Evolutionary conservation across 2,113 vertebrate species (phyloP).

Genomic region (Mus spicilegus): DNA sequence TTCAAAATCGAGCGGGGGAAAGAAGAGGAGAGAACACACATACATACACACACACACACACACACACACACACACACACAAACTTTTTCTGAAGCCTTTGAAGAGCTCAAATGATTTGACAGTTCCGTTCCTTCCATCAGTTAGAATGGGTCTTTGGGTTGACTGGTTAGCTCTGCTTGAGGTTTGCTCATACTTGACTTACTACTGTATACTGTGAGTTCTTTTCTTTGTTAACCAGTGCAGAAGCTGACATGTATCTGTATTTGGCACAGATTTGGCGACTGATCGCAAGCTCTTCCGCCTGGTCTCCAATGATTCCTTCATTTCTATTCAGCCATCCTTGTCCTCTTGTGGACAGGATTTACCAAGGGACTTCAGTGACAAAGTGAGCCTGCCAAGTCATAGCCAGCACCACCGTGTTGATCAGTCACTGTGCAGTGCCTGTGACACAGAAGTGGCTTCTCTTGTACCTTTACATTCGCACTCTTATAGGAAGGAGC

Average conservation of each 20-base stretch:
- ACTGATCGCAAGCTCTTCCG: constrained; percentile 96
- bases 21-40: not conserved
- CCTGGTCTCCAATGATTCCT: constrained; percentile 97
- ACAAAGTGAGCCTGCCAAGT: constrained; percentile 89
- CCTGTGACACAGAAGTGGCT: constrained; percentile 92
- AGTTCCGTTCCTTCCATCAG: constrained; percentile 48
- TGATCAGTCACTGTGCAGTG: constrained; percentile 91
- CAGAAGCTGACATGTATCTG: constrained; percentile 54
- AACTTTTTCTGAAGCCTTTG: constrained; percentile 2
- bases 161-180: constrained; percentile 3
- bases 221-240: constrained; percentile 60
- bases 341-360: constrained; percentile 95
- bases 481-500: constrained; percentile 96
- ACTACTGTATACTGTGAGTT: constrained; percentile 58
- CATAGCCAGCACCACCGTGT: constrained; percentile 91
- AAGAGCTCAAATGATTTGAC: constrained; percentile 22
- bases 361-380: constrained; percentile 90
- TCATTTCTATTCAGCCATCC: constrained; percentile 97
- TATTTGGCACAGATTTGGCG: constrained; percentile 91
- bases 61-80: not conserved
- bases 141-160: constrained; percentile 56
- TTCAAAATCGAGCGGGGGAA: not conserved
- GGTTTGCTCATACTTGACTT: constrained; percentile 59
- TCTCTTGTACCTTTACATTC: constrained; percentile 92
- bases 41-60: not conserved